Evolutionary conservation across 92 coral and sea anemone genomes (phyloP), one percentile per base, ranked within the genome.

Genomic region (Siderastrea siderea): DNA sequence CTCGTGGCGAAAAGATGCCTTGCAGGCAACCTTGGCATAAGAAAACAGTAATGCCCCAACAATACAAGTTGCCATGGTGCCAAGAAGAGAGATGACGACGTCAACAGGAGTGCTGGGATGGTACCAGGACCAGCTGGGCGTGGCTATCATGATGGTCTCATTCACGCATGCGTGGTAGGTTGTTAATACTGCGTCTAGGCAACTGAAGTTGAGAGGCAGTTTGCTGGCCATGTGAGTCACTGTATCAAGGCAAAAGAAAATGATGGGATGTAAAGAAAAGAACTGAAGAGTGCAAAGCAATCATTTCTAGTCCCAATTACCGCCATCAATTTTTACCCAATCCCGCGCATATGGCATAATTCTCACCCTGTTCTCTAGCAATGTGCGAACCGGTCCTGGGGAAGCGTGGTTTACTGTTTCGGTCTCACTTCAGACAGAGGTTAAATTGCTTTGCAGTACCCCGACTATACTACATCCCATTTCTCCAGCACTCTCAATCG

Each of bases 1-100:
- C 77, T 86, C 91, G 51, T 81, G 86, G 45, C 79, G 87, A 1
- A 81, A 38, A 50, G 82, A 62, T 7, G 91, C 47, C n/a, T 70
- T 77, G 63, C 75, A 89, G 65, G 60, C n/a, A 86, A 65, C 67
- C 75, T 79, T 14, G 43, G 55, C 45, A 38, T 70, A 48, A 47
- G 68, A 68, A 1, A 80, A 47, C 51, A 89, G 7, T 19, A 92
- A 2, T 46, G 72, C 74, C n/a, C 82, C 69, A 45, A 82, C 55
- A 64, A 58, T 47, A 8, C 71, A 48, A 3, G 26, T 58, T 62
- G 47, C 84, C 60, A 79, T 13, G 48, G 12, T 8, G 46, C 63
- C 60, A 50, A 79, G 57, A 46, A 78, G 17, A 3, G 46, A 10
- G 9, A 60, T 44, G 60, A 59, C 15, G 61, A 48, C 17, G 5